Conservation (phyloP, 2,888 invertebrate genomes). For the Machimus atricapillus region DNA sequence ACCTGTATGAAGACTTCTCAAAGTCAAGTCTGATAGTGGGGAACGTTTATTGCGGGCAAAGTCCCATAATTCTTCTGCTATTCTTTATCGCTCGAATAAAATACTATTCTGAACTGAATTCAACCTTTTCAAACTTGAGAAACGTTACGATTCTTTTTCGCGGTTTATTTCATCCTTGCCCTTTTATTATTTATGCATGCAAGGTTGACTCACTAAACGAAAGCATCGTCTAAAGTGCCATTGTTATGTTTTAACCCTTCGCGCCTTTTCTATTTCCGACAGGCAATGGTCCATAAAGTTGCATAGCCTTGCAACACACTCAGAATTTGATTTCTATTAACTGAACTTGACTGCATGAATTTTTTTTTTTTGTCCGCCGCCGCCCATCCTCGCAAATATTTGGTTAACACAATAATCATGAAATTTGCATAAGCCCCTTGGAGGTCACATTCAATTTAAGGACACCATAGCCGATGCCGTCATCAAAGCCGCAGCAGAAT, state of each 20-base stretch:
- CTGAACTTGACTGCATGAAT: background rate
- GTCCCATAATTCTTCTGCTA: too few relatives aligned
- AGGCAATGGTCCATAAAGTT: background rate
- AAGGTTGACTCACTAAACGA: background rate
- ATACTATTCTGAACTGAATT: too few relatives aligned
- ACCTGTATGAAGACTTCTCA: too few relatives aligned
- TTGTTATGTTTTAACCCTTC: background rate
- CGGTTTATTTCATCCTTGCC: background rate
- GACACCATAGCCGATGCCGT: slow-evolving; percentile 3
- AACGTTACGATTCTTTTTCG: too few relatives aligned
- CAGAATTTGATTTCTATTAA: background rate
- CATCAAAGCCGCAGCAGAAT: slow-evolving; percentile 9
- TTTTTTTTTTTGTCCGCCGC: background rate
- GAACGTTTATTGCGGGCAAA: too few relatives aligned
- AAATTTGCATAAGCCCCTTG: slow-evolving; percentile 29
- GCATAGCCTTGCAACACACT: background rate
- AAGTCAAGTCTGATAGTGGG: too few relatives aligned
- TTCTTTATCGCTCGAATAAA: too few relatives aligned
- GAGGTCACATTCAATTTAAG: slow-evolving; percentile 22
- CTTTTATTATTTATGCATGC: background rate
- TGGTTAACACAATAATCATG: slow-evolving; percentile 30
- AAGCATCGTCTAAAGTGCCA: background rate
- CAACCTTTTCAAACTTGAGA: too few relatives aligned
- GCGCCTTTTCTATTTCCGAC: background rate
- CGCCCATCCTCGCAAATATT: background rate